Percentiles rank a stretch among this genome's conserved stretches.
Conservation (phyloP, 2,797 vertebrate genomes). For the Sternarchorhynchus goeldii region DNA sequence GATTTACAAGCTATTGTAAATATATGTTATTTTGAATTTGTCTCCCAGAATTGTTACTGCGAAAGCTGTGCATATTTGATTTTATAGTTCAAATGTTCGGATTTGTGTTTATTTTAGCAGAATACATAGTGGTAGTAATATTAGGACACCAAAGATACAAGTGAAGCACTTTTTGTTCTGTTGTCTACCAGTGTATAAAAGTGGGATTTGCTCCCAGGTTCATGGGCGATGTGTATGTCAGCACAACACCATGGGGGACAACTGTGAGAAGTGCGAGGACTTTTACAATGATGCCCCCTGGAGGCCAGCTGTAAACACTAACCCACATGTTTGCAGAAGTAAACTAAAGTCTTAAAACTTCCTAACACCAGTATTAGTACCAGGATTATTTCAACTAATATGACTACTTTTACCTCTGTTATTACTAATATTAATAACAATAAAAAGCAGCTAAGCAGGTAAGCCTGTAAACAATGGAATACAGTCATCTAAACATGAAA, state of each 20-base stretch:
- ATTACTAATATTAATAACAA: background rate
- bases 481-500: too few relatives aligned
- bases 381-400: too few relatives aligned
- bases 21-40: background rate
- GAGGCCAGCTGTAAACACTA: slow-evolving; percentile 77
- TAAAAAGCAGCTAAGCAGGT: background rate
- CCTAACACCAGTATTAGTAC: too few relatives aligned
- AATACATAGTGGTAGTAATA: too few relatives aligned
- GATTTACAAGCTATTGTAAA: background rate
- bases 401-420: too few relatives aligned
- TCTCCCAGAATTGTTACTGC: background rate
- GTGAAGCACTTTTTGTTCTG: background rate
- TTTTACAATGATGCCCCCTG: slow-evolving; percentile 88
- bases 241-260: slow-evolving; percentile 83
- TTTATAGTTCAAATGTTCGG: background rate
- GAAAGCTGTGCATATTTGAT: background rate
- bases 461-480: too few relatives aligned
- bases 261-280: slow-evolving; percentile 85
- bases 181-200: background rate
- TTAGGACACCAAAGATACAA: too few relatives aligned
- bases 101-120: background rate
- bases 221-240: slow-evolving; percentile 84
- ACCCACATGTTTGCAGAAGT: slow-evolving; percentile 81
- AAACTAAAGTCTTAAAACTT: slow-evolving; percentile 35
- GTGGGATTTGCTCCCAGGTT: slow-evolving; percentile 70